Evolutionary conservation across 2,113 vertebrate species (phyloP).

Genomic region (Sylvilagus bachmani): DNA sequence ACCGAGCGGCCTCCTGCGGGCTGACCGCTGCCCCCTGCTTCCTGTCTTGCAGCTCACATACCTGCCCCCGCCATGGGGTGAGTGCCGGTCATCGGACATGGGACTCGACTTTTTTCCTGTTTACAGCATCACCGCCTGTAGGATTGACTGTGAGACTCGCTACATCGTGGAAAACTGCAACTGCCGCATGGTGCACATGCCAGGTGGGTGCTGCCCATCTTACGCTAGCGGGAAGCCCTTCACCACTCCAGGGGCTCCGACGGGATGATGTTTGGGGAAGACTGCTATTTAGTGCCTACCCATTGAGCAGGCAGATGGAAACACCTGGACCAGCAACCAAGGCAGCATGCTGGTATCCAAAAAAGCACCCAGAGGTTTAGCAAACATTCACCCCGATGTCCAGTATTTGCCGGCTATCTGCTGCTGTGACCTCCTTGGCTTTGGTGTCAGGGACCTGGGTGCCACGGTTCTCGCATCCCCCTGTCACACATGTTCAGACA

Average conservation of each 20-base stretch:
- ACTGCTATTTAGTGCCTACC: not conserved
- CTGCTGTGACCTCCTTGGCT: not conserved
- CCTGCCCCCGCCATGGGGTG: constrained; percentile 98
- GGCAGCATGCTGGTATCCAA: not conserved
- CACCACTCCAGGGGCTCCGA: not conserved
- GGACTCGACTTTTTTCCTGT: constrained; percentile 97
- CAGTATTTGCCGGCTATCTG: not conserved
- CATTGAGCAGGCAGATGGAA: not conserved
- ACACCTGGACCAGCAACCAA: not conserved
- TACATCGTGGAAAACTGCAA: constrained; percentile 99
- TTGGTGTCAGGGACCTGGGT: not conserved
- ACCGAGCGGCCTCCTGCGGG: not conserved
- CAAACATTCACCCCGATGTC: not conserved
- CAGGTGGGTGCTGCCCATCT: constrained; percentile 91
- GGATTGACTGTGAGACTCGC: constrained; percentile 99
- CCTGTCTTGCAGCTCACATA: constrained; percentile 94
- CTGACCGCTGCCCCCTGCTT: constrained; percentile 53
- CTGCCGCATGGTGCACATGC: constrained; percentile 99
- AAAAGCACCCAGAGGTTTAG: not conserved
- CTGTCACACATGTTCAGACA: not conserved
- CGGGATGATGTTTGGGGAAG: not conserved
- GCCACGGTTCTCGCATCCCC: not conserved
- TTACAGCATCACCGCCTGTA: constrained; percentile 98
- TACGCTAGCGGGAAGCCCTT: not conserved
- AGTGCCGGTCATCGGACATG: constrained; percentile 95